Evolutionary conservation across 2,888 invertebrate genomes (phyloP), one percentile per base, ranked within the genome.

Genomic region (Eupsilia transversa): DNA sequence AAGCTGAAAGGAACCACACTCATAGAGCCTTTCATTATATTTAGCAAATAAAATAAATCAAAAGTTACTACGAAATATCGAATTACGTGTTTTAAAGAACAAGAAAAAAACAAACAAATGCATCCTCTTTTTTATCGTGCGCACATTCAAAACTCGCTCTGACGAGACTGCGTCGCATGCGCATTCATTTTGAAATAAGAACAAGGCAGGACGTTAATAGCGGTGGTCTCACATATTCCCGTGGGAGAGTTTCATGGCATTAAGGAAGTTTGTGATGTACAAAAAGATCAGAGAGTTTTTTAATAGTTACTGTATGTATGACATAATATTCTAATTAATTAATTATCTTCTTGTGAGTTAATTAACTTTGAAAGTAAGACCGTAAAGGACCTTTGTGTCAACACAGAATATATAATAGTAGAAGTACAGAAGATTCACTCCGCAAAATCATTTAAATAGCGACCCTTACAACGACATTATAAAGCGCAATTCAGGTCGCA

Each of bases 111-210:
- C n/a, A 56, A 63, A 59, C 60, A 71, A 56, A 54, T 57, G 56
- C 54, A 56, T 46, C 68, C 9, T 33, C 41, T 72, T 77, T 75
- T 78, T 74, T 72, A 35, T 52, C 54, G 14, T 56, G 38, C 52
- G 7, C 49, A 35, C 27, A 17, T 64, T 56, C 5, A 30, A 43
- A 14, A 52, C 46, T 27, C 27, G 54, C 23, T 20, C 14, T 30
- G 67, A 46, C 30, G 49, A 74, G 38, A 49, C 73, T 52, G 65
- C 70, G 66, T 69, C 77, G 74, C 63, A 59, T 71, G 52, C 82
- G 69, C 66, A 77, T 72, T 46, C 12, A 81, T 72, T 74, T 70
- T 70, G 14, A 67, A 85, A 85, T 10, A 85, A 82, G 56, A 83
- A 82, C 33, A 82, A 68, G 35, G 68, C 66, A 14, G 52, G 65